Base-by-base conservation (phyloP, 2,888 invertebrate genomes). In the Cremastinae sp. region DNA sequence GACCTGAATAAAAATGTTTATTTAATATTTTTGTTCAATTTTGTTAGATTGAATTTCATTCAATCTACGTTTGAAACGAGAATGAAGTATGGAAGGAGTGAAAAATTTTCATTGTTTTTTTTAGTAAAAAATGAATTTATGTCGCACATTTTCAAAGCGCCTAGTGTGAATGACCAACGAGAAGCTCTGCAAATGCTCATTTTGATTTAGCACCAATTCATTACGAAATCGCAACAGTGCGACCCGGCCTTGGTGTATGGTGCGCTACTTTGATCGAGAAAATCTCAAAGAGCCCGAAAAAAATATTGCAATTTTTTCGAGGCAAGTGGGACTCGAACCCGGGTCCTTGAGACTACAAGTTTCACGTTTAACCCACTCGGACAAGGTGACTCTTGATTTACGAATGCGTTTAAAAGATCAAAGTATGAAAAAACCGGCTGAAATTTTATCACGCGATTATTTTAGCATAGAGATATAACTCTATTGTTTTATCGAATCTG, bases 71-170 rank as follows among this genome's bases (percentile, higher is more conserved):
- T 10, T 34, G 12, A 2, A 18, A 20, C n/a, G 1, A 47, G 71
- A 38, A 36, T 68, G 34, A 62, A 28, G 28, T 10, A 3, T 4
- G 38, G 36, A 14, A 47, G 36, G n/a, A 45, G 10, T 36, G 61
- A 41, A 22, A 61, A 72, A 51, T 47, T 9, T 9, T 41, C 62
- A 41, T 43, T 43, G 10, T 10, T 7, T 28, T 28, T 5, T 28
- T 28, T n/a, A 8, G 41, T 58, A 43, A 62, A 43, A 65, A 64
- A 74, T 43, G 53, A 18, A 0, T 16, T 20, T 59, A 20, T 85
- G 83, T 85, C 61, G 78, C 65, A 62, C 80, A 81, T 80, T 77
- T 80, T 83, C 83, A 84, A 86, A 86, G 82, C 81, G 53, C 78
- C 65, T 43, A 70, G 10, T 22, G 41, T 12, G 16, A 49, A 10